Evolutionary conservation across 2,797 vertebrate species (phyloP), one percentile per base, ranked within the genome.

Genomic region (Scleropages formosus): DNA sequence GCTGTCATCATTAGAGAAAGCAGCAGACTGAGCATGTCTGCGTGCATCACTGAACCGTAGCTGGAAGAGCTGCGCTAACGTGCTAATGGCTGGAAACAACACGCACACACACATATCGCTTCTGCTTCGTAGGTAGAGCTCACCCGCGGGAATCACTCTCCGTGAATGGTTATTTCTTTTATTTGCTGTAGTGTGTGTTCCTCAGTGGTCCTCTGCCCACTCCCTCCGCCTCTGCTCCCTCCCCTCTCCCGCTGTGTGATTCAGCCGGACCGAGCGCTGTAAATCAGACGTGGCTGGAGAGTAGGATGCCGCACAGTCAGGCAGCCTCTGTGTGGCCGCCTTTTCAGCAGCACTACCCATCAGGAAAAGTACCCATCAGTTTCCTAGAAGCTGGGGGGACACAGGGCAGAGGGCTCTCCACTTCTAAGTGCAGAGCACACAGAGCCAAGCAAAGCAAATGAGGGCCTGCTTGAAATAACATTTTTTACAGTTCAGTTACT

Each of bases 121-220:
- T 47, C 47, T 47, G 31, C 56, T 24, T 24, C 44, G 13, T 18
- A 67, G 20, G 15, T n/a, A 18, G 15, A 51, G 15, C 24, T 4
- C 31, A 39, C 27, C 12, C 20, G 4, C 10, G 26, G 24, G 44
- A 71, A 24, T 60, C 67, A 49, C 27, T 20, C 18, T 62, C 15
- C 16, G 27, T 15, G 13, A 63, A 70, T 51, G 58, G 47, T 76
- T 63, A 68, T 46, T 59, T 69, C 44, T 75, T 68, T 75, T 46
- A 60, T 60, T 72, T 44, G 56, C 31, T 26, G 27, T 58, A 68
- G 31, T 18, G 22, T 16, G 39, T 26, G 12, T 62, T 53, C 67
- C 68, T 71, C 20, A 9, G 16, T 15, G 22, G 16, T 12, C 31
- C n/a, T 12, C 39, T n/a, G 44, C 16, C 66, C 65, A 1, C 24